These are phyloP conservation scores for Phalera bucephala DNA, from an alignment of 2,888 invertebrate species.

Conservation along the genomic window DNA sequence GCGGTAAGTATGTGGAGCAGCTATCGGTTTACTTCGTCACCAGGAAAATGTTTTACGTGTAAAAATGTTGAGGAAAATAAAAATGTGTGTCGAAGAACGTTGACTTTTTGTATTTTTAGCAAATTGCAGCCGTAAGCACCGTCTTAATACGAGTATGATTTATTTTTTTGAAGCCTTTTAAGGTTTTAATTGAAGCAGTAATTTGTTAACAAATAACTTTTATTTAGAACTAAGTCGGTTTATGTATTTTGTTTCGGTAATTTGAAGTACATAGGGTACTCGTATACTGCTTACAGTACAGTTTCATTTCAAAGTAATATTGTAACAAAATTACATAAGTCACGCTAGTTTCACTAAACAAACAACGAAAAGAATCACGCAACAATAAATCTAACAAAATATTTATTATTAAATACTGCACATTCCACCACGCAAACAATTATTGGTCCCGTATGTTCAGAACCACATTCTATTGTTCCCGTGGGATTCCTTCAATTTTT, in stretches of 20 bases:
- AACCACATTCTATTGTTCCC: slow-evolving; percentile 61
- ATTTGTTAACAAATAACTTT: too few relatives aligned
- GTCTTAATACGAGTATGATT: slow-evolving; percentile 1
- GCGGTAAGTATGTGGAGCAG: slow-evolving; percentile 38
- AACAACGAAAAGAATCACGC: slow-evolving; percentile 4
- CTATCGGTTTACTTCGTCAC: slow-evolving; percentile 54
- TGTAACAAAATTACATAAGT: neutral
- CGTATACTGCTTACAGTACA: too few relatives aligned
- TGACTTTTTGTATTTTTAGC: slow-evolving; percentile 27
- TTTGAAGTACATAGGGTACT: too few relatives aligned
- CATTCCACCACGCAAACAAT: slow-evolving; percentile 23
- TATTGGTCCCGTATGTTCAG: slow-evolving; percentile 23
- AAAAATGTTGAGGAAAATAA: slow-evolving; percentile 41
- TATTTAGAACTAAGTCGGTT: too few relatives aligned
- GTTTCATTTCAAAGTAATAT: neutral
- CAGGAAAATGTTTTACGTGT: slow-evolving; percentile 42
- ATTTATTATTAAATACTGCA: slow-evolving; percentile 30
- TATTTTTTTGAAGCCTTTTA: too few relatives aligned
- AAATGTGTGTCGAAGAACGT: slow-evolving; percentile 30
- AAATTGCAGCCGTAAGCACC: slow-evolving; percentile 10
- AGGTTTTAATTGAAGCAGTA: too few relatives aligned
- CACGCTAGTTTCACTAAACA: neutral
- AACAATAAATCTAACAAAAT: slow-evolving; percentile 11
- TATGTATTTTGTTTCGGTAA: too few relatives aligned
- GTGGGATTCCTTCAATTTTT: slow-evolving; percentile 64